A percentile compares a stretch with the other conserved stretches of the same genome.
Conservation (phyloP, 2,113 vertebrate genomes). For the Hippocampus barbouri region DNA sequence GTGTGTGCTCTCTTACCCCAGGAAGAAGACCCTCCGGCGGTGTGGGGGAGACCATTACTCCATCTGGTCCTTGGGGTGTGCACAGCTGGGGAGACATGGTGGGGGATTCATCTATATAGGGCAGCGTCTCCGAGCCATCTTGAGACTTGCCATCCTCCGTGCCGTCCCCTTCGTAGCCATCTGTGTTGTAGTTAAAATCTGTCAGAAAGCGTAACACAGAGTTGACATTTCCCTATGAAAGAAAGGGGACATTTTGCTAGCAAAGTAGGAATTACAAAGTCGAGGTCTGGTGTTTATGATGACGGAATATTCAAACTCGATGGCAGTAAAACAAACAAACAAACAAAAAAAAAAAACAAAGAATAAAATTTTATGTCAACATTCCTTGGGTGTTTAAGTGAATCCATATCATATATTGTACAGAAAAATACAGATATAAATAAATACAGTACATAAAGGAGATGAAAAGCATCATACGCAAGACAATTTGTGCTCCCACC, state of each 20-base stretch:
- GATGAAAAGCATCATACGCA: no score
- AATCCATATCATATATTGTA: not conserved
- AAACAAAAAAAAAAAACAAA: not conserved
- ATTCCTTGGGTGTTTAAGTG: not conserved
- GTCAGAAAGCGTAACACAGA: slow-evolving; percentile 52
- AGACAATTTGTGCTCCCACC: no score
- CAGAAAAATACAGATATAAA: not conserved
- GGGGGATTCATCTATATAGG: slow-evolving; percentile 95
- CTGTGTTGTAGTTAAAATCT: slow-evolving; percentile 97
- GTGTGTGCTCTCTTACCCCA: slow-evolving; percentile 75
- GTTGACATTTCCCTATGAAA: slow-evolving; percentile 9
- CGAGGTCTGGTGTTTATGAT: not conserved
- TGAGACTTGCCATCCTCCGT: slow-evolving; percentile 91
- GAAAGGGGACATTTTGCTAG: slow-evolving; percentile 4
- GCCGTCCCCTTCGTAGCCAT: slow-evolving; percentile 90
- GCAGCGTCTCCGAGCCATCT: slow-evolving; percentile 93
- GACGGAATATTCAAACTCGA: not conserved
- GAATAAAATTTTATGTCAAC: not conserved
- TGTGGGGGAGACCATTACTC: slow-evolving; percentile 78
- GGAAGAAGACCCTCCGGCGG: slow-evolving; percentile 78
- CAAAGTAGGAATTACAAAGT: not conserved
- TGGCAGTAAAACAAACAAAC: not conserved
- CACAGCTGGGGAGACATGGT: slow-evolving; percentile 97
- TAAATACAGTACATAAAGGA: not conserved
- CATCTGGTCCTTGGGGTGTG: slow-evolving; percentile 79